These are phyloP conservation scores for Mastomys coucha DNA, from an alignment of 2,113 vertebrate species.

Conservation along the genomic window DNA sequence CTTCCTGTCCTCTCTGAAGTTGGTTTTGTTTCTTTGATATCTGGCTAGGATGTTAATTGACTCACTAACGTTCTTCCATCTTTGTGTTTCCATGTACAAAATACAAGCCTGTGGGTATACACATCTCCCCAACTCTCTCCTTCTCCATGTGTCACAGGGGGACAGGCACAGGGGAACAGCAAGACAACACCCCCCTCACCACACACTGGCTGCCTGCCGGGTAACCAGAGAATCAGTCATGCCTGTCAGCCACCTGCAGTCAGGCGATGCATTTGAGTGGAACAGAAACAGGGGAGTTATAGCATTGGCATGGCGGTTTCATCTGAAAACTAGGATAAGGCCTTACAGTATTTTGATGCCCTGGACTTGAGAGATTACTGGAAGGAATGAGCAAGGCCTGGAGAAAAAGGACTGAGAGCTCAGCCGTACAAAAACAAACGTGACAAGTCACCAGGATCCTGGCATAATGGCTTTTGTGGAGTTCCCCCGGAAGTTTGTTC, in stretches of 20 bases:
- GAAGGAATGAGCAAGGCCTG: not conserved
- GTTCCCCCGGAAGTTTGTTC: constrained; percentile 23
- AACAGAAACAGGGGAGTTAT: not conserved
- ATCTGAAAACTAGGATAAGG: not conserved
- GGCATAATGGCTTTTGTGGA: not conserved
- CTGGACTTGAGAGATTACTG: not conserved
- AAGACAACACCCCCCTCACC: too few species aligned
- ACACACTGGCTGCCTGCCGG: not conserved
- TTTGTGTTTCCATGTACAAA: not conserved
- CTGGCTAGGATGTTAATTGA: not conserved
- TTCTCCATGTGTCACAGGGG: not conserved
- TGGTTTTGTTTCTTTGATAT: not conserved
- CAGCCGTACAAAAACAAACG: not conserved
- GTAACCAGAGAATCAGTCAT: constrained; percentile 52
- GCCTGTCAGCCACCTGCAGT: not conserved
- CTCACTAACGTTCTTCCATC: not conserved
- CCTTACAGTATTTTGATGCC: accelerated
- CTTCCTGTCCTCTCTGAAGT: not conserved
- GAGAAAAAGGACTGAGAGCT: not conserved
- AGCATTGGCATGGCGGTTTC: not conserved
- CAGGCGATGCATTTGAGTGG: not conserved
- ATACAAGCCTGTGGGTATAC: not conserved
- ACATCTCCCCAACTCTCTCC: not conserved
- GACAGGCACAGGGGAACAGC: too few species aligned
- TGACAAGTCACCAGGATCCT: not conserved